A percentile compares a stretch with the other conserved stretches of the same genome.
phyloP scores from a whole-genome alignment of 2,888 invertebrate genomes.

The Calliphora vomitoria region DNA sequence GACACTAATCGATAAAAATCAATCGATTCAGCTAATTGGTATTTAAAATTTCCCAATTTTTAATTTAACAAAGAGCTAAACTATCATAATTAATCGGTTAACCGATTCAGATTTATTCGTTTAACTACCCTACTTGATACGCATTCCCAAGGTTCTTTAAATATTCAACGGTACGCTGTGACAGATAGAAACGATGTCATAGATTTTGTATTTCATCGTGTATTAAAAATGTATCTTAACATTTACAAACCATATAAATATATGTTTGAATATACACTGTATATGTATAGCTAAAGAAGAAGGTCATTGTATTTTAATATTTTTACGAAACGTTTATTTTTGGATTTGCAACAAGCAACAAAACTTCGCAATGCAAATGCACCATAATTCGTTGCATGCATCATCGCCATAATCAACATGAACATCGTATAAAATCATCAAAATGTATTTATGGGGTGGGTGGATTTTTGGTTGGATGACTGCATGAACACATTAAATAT shows the following conservation, averaged over 20 bases:
- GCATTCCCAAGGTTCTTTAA: conserved; percentile 22
- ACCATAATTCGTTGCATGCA: conserved; percentile 54
- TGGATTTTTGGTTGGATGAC: conserved; percentile 29
- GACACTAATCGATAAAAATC: too few relatives aligned
- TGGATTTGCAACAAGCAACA: conserved; percentile 37
- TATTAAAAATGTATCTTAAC: neutral
- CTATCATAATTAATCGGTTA: neutral
- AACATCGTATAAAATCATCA: conserved; percentile 20
- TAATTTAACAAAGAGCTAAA: neutral
- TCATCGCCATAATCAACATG: conserved; percentile 43
- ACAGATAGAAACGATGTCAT: conserved; percentile 36
- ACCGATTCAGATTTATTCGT: neutral
- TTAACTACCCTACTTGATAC: too few relatives aligned
- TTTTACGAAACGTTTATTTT: conserved; percentile 57
- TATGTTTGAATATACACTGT: neutral
- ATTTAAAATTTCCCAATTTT: too few relatives aligned
- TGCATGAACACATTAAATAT: conserved; percentile 30
- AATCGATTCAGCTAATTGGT: too few relatives aligned
- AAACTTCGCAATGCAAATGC: conserved; percentile 17
- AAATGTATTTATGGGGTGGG: conserved; percentile 29
- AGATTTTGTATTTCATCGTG: neutral
- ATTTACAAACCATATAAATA: neutral
- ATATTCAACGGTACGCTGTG: neutral
- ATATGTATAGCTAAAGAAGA: conserved; percentile 32
- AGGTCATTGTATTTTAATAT: conserved; percentile 67